A percentile compares a stretch with the other conserved stretches of the same genome.
Conservation (phyloP, 1,140 invertebrate genomes). For the Ganaspis sp. region DNA sequence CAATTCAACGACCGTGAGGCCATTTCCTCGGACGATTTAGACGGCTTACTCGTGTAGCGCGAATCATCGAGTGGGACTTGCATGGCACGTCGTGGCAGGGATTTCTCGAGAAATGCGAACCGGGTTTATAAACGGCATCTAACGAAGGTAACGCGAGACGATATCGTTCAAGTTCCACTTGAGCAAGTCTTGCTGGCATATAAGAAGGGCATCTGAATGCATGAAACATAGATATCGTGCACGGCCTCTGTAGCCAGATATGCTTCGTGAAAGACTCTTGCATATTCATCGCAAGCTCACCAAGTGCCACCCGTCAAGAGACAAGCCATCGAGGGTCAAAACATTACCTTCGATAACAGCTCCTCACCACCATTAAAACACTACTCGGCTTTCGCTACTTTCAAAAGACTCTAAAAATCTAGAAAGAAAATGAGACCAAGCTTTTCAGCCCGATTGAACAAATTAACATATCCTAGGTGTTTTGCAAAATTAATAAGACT, state of each 20-base stretch:
- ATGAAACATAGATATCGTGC: conserved; percentile 56
- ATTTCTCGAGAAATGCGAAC: conserved; percentile 54
- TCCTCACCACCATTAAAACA: neutral
- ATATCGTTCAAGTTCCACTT: conserved; percentile 47
- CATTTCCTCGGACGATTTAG: conserved; percentile 54
- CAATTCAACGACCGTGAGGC: conserved; percentile 52
- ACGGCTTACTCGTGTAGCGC: conserved; percentile 54
- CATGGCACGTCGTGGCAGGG: conserved; percentile 46
- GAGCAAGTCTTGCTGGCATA: conserved; percentile 33
- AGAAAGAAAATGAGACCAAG: neutral
- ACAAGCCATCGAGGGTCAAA: conserved; percentile 13
- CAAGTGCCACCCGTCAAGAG: conserved; percentile 2
- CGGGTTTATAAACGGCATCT: conserved; percentile 58
- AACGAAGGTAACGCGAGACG: conserved; percentile 51
- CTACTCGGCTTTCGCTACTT: neutral
- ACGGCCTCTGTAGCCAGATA: conserved; percentile 36
- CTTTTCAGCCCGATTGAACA: neutral
- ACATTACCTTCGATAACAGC: conserved; percentile 12
- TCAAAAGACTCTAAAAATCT: neutral
- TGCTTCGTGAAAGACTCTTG: conserved; percentile 52
- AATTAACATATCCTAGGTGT: conserved; percentile 4
- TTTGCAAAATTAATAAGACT: conserved; percentile 5
- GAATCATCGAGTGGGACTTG: conserved; percentile 57
- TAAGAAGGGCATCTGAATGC: conserved; percentile 66
- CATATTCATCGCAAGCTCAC: conserved; percentile 60